Evolutionary conservation across 2,113 vertebrate species (phyloP).

Genomic region (Eulemur rufifrons): DNA sequence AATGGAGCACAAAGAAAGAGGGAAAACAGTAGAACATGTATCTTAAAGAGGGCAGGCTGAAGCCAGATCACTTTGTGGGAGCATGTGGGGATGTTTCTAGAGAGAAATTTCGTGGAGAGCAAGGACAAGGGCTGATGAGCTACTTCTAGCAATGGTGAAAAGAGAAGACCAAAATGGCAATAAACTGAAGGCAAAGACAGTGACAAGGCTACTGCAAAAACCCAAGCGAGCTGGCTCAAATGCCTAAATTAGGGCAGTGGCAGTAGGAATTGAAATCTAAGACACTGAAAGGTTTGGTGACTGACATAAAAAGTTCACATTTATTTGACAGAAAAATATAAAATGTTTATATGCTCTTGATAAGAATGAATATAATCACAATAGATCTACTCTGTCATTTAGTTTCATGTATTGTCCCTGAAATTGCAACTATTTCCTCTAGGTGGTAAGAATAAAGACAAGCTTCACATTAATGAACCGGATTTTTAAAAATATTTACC

Average conservation of each 20-base stretch:
- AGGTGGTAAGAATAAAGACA: conserved; percentile 63
- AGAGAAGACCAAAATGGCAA: not conserved
- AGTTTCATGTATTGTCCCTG: conserved; percentile 1
- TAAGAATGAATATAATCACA: not conserved
- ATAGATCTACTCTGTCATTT: not conserved
- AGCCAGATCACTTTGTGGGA: not conserved
- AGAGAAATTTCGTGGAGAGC: not conserved
- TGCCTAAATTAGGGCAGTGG: not conserved
- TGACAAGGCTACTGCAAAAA: not conserved
- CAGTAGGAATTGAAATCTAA: not conserved
- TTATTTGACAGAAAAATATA: not conserved
- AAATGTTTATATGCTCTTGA: not conserved
- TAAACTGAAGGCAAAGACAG: not conserved
- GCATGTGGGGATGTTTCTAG: not conserved
- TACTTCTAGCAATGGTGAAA: not conserved
- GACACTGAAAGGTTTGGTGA: not conserved
- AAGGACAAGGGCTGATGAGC: not conserved
- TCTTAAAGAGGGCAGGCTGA: not conserved
- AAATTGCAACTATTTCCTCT: conserved; percentile 33
- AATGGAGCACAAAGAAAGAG: not conserved
- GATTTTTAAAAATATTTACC: conserved; percentile 4
- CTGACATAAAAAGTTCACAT: not conserved
- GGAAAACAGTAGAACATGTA: not conserved
- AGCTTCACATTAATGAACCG: not conserved
- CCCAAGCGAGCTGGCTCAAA: no score